A percentile compares a stretch with the other conserved stretches of the same genome.
phyloP scores from a whole-genome alignment of 2,113 vertebrate species.

The Bettongia penicillata region DNA sequence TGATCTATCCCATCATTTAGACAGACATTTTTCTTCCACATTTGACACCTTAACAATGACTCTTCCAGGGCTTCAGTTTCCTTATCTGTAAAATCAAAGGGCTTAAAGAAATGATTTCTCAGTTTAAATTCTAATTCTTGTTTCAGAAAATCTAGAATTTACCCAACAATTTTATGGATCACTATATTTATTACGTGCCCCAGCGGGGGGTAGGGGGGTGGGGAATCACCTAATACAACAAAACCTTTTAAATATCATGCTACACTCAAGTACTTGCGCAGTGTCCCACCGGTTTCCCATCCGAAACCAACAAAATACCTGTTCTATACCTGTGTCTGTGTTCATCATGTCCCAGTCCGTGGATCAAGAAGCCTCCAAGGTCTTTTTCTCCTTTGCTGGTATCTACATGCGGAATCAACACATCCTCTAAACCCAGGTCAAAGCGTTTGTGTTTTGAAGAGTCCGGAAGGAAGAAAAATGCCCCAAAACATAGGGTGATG shows the following conservation, averaged over 20 bases:
- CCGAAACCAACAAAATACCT: slow-evolving; percentile 10
- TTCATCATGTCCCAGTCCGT: slow-evolving; percentile 94
- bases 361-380: slow-evolving; percentile 90
- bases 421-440: slow-evolving; percentile 97
- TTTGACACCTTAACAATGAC: neutral
- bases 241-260: neutral
- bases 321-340: slow-evolving; percentile 92
- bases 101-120: neutral
- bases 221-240: neutral
- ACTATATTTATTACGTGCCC: neutral
- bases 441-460: slow-evolving; percentile 99
- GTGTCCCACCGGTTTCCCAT: neutral
- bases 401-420: slow-evolving; percentile 97
- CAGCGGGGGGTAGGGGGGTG: no score
- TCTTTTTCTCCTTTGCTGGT: slow-evolving; percentile 91
- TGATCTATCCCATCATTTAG: neutral
- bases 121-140: neutral
- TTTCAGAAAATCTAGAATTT: neutral
- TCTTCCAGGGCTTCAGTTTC: neutral
- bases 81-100: neutral
- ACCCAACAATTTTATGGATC: neutral
- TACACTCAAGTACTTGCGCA: neutral
- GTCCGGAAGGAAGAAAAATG: slow-evolving; percentile 99
- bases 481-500: slow-evolving; percentile 98
- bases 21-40: neutral